A percentile compares a stretch with the other conserved stretches of the same genome.
Conservation (phyloP, 2,797 vertebrate genomes). For the Chelidonichthys spinosus region DNA sequence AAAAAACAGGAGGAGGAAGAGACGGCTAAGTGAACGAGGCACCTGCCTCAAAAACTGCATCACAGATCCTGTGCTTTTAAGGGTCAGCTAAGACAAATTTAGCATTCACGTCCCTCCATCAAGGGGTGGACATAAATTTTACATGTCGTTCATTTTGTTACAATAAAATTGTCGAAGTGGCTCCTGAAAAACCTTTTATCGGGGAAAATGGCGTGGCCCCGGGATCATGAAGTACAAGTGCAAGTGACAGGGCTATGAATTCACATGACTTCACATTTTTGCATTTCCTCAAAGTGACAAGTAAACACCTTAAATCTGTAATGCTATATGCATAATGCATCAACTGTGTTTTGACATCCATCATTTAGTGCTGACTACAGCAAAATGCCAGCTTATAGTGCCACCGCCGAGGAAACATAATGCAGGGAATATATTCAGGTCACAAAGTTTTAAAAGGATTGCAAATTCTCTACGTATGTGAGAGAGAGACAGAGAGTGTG, state of each 20-base stretch:
- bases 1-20: conserved; percentile 29
- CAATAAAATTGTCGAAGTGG: conserved; percentile 86
- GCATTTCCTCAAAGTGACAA: conserved; percentile 99
- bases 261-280: conserved; percentile 97
- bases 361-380: conserved; percentile 98
- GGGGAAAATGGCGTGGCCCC: conserved; percentile 85
- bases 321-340: conserved; percentile 99
- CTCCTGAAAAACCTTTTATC: conserved; percentile 95
- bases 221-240: conserved; percentile 90
- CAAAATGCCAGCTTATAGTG: conserved; percentile 90
- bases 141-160: conserved; percentile 89
- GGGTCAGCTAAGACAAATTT: conserved; percentile 85
- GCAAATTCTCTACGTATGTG: conserved; percentile 62
- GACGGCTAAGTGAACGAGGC: conserved; percentile 60
- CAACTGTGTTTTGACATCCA: conserved; percentile 98
- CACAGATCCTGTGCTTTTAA: conserved; percentile 79
- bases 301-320: conserved; percentile 99
- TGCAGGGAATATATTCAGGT: conserved; percentile 93
- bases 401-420: conserved; percentile 89
- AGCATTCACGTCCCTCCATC: conserved; percentile 85
- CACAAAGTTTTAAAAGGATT: conserved; percentile 90
- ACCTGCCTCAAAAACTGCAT: conserved; percentile 64
- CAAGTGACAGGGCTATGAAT: conserved; percentile 94
- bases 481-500: conserved; percentile 15
- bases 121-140: conserved; percentile 86